phyloP scores from a whole-genome alignment of 2,888 invertebrate genomes.

The Philhelius pedissequus region DNA sequence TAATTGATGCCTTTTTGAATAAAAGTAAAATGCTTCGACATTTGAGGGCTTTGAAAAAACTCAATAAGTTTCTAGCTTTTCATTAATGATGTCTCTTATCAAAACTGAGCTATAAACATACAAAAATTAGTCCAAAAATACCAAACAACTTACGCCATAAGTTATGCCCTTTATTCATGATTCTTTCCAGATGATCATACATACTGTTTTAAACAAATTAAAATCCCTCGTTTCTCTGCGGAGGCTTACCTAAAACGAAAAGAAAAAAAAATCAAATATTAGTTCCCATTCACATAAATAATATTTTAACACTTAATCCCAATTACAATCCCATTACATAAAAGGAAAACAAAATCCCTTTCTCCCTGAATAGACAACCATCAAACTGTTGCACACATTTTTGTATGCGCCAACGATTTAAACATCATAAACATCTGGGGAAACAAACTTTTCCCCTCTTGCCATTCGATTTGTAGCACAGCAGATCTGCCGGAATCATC shows the following conservation, averaged over 20 bases:
- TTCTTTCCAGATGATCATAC: slow-evolving; percentile 9
- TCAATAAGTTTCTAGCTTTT: no score
- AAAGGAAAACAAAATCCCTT: slow-evolving; percentile 26
- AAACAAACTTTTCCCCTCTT: background rate
- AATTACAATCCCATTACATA: slow-evolving; percentile 42
- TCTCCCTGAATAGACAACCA: background rate
- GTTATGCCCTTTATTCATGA: background rate
- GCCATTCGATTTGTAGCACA: background rate
- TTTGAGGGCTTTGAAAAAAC: no score
- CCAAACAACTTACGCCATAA: slow-evolving; percentile 18
- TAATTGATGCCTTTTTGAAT: no score
- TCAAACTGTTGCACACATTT: slow-evolving; percentile 31
- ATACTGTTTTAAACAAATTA: background rate
- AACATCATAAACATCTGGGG: background rate
- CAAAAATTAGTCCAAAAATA: background rate
- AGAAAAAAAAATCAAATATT: slow-evolving; percentile 24
- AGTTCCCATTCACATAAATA: slow-evolving; percentile 55
- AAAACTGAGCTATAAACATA: background rate
- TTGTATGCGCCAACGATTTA: background rate
- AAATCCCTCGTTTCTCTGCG: background rate
- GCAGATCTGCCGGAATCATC: slow-evolving; percentile 8
- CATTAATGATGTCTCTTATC: no score
- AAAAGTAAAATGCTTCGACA: no score
- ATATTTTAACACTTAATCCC: slow-evolving; percentile 56
- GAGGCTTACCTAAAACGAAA: slow-evolving; percentile 57